Evolutionary conservation across 2,113 vertebrate species (phyloP).

Genomic region (Nothobranchius furzeri): DNA sequence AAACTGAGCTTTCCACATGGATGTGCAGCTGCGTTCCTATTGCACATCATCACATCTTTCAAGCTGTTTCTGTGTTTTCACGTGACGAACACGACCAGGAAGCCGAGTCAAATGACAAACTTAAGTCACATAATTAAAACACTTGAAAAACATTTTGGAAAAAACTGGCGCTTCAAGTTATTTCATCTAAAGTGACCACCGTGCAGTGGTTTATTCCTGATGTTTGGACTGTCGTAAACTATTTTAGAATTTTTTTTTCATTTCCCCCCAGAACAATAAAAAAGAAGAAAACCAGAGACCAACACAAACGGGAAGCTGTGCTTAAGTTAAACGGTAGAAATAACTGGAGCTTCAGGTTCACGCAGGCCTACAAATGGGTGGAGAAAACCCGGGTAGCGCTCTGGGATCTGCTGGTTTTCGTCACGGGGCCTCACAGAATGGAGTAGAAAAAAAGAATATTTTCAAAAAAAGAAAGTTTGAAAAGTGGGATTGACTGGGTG

Average conservation of each 20-base stretch:
- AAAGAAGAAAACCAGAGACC: conserved; percentile 2
- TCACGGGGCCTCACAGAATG: conserved; percentile 19
- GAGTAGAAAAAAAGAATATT: conserved; percentile 17
- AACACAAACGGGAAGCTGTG: conserved; percentile 50
- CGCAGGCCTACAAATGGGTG: not conserved
- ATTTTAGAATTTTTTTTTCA: conserved; percentile 8
- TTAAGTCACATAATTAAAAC: conserved; percentile 46
- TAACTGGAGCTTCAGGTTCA: conserved; percentile 25
- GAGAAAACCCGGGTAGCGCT: conserved; percentile 22
- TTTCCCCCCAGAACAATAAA: not conserved
- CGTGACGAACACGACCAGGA: conserved; percentile 47
- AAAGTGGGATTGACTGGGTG: conserved; percentile 11
- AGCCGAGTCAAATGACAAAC: conserved; percentile 53
- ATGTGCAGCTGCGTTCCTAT: not conserved
- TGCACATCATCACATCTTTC: not conserved
- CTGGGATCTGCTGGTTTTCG: conserved; percentile 48
- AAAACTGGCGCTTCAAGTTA: conserved; percentile 43
- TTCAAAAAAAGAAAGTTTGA: not conserved
- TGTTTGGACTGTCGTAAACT: conserved; percentile 62
- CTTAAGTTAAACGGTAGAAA: conserved; percentile 53
- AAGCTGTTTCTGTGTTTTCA: conserved; percentile 10
- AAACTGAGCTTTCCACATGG: not conserved
- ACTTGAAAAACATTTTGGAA: conserved; percentile 24
- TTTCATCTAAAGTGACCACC: conserved; percentile 58
- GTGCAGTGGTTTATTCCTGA: conserved; percentile 70